Base-by-base conservation (phyloP, 2,888 invertebrate genomes). In the Cistogaster globosa region DNA sequence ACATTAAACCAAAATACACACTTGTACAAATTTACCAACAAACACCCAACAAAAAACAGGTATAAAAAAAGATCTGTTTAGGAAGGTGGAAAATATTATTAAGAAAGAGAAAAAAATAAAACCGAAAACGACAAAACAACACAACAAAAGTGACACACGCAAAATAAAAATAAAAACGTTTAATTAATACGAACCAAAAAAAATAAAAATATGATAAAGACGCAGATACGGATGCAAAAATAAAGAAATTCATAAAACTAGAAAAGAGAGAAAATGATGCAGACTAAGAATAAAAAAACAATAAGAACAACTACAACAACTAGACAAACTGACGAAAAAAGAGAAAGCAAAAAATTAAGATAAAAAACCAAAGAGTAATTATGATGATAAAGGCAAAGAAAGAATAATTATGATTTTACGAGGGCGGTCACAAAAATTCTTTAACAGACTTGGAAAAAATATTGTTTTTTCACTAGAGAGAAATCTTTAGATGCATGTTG, bases 171-270 rank as follows among this genome's bases (percentile, higher is more conserved):
- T 62, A 71, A 79, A 36, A 45, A 42, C 62, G 20, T 63, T 51
- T 71, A 72, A 63, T 85, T 86, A 20, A 65, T n/a, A 83, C 22
- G 16, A 57, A 32, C 32, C 6, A 3, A 78, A 42, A 11, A 48
- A 75, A 57, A 58, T 58, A 26, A 76, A 71, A 57, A 63, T 14
- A n/a, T 32, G 68, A 83, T 69, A 74, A 60, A 83, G 65, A 63
- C 75, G 65, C 69, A 79, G 75, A 80, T 78, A 63, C 63, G 72
- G 75, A 74, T 75, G 79, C 75, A 86, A 83, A 86, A 83, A 58
- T 55, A 75, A 76, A 51, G 42, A 22, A 63, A 48, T 36, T 55
- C 63, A 72, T 8, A 57, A n/a, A 48, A 53, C 20, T 53, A 53
- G 51, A 36, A 51, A 42, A 58, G 0, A 53, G 1, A 38, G 48